These are phyloP conservation scores for Vanacampus margaritifer DNA, from an alignment of 2,113 vertebrate species.

Conservation along the genomic window DNA sequence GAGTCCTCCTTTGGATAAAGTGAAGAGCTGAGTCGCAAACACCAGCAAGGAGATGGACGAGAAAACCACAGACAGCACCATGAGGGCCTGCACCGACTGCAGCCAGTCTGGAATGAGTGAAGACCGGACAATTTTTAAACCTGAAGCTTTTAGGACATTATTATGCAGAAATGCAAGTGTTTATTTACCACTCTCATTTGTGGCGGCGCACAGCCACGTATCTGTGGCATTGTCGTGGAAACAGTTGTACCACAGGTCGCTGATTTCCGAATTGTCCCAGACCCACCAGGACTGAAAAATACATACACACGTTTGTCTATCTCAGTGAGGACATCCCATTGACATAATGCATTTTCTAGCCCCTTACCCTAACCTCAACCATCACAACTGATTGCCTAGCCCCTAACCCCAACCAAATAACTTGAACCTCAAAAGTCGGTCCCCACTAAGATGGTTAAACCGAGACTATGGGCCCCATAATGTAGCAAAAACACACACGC, in stretches of 20 bases:
- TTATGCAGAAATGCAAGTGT: background rate
- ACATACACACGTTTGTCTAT: background rate
- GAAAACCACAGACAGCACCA: slow-evolving; percentile 82
- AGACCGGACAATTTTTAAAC: background rate
- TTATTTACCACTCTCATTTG: slow-evolving; percentile 74
- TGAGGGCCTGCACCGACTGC: slow-evolving; percentile 83
- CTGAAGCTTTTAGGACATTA: background rate
- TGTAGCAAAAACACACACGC: too few relatives aligned
- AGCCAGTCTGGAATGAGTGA: slow-evolving; percentile 75
- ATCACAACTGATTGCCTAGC: too few relatives aligned
- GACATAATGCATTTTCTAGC: too few relatives aligned
- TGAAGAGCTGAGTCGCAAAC: slow-evolving; percentile 83
- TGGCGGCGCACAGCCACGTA: slow-evolving; percentile 73
- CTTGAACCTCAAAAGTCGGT: too few relatives aligned
- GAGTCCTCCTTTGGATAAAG: slow-evolving; percentile 74
- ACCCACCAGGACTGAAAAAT: slow-evolving; percentile 81
- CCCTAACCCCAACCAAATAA: too few relatives aligned
- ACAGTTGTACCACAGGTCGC: slow-evolving; percentile 85
- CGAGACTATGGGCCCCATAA: too few relatives aligned
- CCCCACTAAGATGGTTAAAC: too few relatives aligned
- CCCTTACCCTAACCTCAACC: too few relatives aligned
- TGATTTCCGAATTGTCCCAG: slow-evolving; percentile 71
- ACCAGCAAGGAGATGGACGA: slow-evolving; percentile 83
- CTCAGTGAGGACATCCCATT: too few relatives aligned
- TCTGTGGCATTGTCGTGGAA: slow-evolving; percentile 62